These are phyloP conservation scores for Myrmophylax atrothorax DNA, from an alignment of 2,113 vertebrate species.

Conservation along the genomic window DNA sequence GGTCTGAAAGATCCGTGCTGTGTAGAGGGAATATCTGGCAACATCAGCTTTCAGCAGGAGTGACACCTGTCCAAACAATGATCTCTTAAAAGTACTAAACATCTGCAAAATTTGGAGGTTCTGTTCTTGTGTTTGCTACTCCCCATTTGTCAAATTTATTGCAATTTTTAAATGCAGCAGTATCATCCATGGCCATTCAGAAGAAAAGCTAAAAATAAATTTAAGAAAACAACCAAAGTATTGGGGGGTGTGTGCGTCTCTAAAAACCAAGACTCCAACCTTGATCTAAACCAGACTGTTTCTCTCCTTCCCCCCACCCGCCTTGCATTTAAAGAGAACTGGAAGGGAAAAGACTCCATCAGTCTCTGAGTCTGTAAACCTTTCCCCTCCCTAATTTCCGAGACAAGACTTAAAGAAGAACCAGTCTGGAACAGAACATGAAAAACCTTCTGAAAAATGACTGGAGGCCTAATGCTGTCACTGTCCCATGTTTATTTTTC, in stretches of 20 bases:
- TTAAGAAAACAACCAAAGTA: conserved; percentile 54
- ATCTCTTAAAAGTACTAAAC: background rate
- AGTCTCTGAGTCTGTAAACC: conserved; percentile 57
- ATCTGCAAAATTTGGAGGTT: background rate
- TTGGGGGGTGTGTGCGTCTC: background rate
- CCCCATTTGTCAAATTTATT: conserved; percentile 7
- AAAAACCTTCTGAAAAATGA: conserved; percentile 79
- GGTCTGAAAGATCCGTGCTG: background rate
- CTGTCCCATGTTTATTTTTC: conserved; percentile 78
- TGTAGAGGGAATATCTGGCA: background rate
- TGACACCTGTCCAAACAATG: background rate
- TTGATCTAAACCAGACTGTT: conserved; percentile 80
- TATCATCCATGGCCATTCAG: conserved; percentile 27
- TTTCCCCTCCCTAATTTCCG: conserved; percentile 71
- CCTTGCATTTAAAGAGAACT: conserved; percentile 70
- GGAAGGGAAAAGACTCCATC: conserved; percentile 74
- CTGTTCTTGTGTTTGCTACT: background rate
- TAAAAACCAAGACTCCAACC: conserved; percentile 60
- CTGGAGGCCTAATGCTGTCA: conserved; percentile 75
- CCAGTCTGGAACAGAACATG: conserved; percentile 72
- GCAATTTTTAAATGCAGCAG: conserved; percentile 44
- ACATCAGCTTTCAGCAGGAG: background rate
- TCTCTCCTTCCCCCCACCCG: background rate
- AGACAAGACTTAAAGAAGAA: conserved; percentile 74
- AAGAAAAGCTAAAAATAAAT: conserved; percentile 61